Base-by-base conservation (phyloP, 2,797 vertebrate species). In the Ispidina lecontei region DNA sequence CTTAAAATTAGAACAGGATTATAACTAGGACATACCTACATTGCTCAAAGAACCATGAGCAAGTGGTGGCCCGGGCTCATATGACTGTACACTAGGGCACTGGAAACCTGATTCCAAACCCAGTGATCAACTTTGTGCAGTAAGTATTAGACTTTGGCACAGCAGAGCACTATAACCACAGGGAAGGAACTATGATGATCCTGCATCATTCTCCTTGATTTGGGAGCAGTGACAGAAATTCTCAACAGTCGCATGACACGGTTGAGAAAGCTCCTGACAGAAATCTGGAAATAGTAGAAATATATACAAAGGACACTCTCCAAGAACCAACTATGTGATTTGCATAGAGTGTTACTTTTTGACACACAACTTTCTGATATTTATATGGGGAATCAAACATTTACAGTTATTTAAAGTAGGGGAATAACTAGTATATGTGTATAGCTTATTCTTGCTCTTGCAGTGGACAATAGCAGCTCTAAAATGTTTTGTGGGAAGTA, bases 21-120 rank as follows among this genome's bases (percentile, higher is more conserved):
- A 7, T 52, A 60, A 49, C 12, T 11, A 37, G 14, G 12, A 39
- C 25, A 20, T 21, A 17, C 6, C n/a, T 56, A 21, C 11, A 11
- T 9, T 47, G 10, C 28, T 29, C 9, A 29, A n/a, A 78, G 19
- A 39, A 60, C 29, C 9, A 11, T 52, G 35, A 68, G 49, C 8
- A 33, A 60, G 17, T 22, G 33, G 39, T 59, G 76, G 21, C 22
- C 14, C 22, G 25, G 35, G n/a, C 6, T 31, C 41, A 2, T 20
- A 9, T 0, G 2, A n/a, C 41, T 44, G 15, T 6, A 59, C 7
- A 4, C 0, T 0, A 10, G 9, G 16, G 9, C 4, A 2, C 2
- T 22, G 18, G 35, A 6, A 52, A 16, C 8, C 6, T 2, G n/a
- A 49, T 11, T 10, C 25, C 49, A 78, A 63, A 44, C 7, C 22